These are phyloP conservation scores for Indicator maculatus DNA, from an alignment of 2,113 vertebrate species.

Conservation along the genomic window DNA sequence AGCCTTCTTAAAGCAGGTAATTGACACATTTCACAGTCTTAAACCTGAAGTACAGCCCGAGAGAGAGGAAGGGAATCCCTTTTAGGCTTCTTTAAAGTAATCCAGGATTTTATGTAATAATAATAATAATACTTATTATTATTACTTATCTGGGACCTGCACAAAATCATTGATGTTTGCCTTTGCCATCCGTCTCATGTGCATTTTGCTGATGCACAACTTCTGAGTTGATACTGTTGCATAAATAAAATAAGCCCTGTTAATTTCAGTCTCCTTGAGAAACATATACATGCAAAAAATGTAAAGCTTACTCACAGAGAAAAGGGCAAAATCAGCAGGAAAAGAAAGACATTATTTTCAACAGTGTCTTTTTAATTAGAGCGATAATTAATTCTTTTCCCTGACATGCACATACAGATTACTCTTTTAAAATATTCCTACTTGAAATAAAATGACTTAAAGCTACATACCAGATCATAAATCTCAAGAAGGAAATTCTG, in stretches of 20 bases:
- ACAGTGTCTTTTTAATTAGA: constrained; percentile 48
- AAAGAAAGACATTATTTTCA: constrained; percentile 46
- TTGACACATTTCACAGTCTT: background rate
- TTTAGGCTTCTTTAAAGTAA: constrained; percentile 11
- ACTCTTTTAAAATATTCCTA: constrained; percentile 47
- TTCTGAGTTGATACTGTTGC: constrained; percentile 21
- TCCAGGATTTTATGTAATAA: background rate
- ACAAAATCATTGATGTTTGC: constrained; percentile 54
- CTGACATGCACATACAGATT: constrained; percentile 11
- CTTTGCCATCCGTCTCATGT: constrained; percentile 28
- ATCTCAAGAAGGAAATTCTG: constrained; percentile 23
- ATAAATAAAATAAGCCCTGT: constrained; percentile 28
- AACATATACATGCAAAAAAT: constrained; percentile 2
- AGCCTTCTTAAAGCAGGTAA: background rate
- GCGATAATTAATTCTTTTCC: constrained; percentile 62
- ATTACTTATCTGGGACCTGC: constrained; percentile 35
- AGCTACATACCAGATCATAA: constrained; percentile 31
- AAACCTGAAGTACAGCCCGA: background rate
- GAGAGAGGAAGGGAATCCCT: background rate
- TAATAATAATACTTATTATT: background rate
- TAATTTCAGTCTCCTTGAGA: constrained; percentile 9
- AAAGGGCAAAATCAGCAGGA: constrained; percentile 49
- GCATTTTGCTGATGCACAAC: constrained; percentile 50
- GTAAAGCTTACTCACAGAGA: constrained; percentile 26
- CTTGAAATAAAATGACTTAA: constrained; percentile 59